Evolutionary conservation across 2,888 invertebrate genomes (phyloP).

Genomic region (Oligia latruncula): DNA sequence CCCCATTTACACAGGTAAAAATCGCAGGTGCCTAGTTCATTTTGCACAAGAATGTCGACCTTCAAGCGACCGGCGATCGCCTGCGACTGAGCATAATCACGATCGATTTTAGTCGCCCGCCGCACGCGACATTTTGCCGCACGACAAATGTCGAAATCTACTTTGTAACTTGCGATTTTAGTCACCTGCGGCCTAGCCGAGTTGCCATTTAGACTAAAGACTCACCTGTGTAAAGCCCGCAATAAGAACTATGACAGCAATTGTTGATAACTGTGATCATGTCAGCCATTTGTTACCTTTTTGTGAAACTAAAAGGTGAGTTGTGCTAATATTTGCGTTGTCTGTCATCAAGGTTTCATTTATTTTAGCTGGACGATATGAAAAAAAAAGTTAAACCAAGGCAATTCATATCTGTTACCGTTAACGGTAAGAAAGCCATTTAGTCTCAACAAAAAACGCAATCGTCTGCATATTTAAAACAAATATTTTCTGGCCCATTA

Average conservation of each 20-base stretch:
- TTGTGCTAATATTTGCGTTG: neutral
- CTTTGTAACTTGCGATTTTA: neutral
- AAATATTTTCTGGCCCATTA: conserved; percentile 34
- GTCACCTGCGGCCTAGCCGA: neutral
- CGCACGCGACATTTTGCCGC: neutral
- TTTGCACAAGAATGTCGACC: neutral
- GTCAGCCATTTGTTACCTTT: neutral
- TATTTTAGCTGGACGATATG: neutral
- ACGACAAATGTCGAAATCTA: neutral
- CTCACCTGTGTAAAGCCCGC: neutral
- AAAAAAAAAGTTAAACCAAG: neutral
- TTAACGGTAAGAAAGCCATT: conserved; percentile 12
- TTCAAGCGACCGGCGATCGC: neutral
- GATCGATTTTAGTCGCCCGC: neutral
- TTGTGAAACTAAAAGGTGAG: neutral
- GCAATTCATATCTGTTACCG: conserved; percentile 6
- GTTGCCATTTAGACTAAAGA: neutral
- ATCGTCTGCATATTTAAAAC: neutral
- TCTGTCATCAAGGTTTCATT: conserved; percentile 1
- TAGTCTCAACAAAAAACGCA: conserved; percentile 7
- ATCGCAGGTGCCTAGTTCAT: neutral
- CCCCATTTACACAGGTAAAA: neutral
- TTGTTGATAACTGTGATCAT: neutral
- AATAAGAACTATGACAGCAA: neutral
- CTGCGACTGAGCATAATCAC: neutral